phyloP scores from a whole-genome alignment of 2,797 vertebrate genomes.

The Xiphorhynchus erythropygius region DNA sequence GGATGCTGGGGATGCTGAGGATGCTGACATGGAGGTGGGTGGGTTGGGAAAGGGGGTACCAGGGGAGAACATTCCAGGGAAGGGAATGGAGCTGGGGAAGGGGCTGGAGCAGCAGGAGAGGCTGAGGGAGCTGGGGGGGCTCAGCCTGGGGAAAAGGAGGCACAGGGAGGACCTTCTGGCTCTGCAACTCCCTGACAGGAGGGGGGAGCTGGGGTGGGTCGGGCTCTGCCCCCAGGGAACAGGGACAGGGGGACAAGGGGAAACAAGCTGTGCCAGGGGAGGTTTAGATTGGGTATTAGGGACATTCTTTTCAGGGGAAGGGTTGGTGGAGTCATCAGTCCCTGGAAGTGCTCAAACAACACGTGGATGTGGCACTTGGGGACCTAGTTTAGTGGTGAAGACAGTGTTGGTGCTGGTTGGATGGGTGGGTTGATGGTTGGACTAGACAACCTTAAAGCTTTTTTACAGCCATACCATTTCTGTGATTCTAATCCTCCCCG shows the following conservation, averaged over 20 bases:
- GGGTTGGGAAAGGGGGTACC: neutral
- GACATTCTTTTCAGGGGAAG: neutral
- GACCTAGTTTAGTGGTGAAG: neutral
- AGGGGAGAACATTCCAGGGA: neutral
- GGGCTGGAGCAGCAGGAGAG: accelerated
- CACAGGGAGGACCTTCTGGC: neutral
- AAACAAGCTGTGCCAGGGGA: accelerated
- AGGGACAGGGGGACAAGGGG: neutral
- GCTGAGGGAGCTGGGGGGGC: neutral
- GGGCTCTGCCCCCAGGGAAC: neutral
- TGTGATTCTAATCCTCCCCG: neutral
- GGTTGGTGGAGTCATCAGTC: neutral
- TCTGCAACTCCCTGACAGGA: neutral
- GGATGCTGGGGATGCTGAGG: neutral
- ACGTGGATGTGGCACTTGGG: neutral
- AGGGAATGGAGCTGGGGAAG: accelerated
- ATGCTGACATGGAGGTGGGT: neutral
- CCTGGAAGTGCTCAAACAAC: neutral
- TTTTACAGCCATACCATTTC: neutral
- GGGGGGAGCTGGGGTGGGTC: accelerated
- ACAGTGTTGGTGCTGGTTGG: accelerated
- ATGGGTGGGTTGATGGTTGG: neutral
- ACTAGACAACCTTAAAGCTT: neutral
- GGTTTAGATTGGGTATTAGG: neutral
- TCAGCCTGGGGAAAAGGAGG: neutral